Percentiles rank a stretch among this genome's conserved stretches.
phyloP scores from a whole-genome alignment of 2,797 vertebrate species.

The Morelia viridis region DNA sequence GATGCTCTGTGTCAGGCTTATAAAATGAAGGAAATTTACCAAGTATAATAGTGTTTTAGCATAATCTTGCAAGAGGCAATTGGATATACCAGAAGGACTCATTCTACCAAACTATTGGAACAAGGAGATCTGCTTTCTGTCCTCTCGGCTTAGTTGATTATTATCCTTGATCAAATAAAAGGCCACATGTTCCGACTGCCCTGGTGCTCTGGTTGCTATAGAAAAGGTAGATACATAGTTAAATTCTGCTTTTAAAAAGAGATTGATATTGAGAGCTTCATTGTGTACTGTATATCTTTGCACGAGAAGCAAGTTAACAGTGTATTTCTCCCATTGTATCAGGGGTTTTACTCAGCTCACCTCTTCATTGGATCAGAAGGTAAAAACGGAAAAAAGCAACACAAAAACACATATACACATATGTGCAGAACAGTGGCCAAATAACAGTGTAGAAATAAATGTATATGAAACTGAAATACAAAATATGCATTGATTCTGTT shows the following conservation, averaged over 20 bases:
- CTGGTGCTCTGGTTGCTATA: slow-evolving; percentile 76
- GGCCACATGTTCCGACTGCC: slow-evolving; percentile 77
- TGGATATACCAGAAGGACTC: slow-evolving; percentile 63
- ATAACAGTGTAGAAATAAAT: neutral
- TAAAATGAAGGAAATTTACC: slow-evolving; percentile 28
- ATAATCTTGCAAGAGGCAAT: slow-evolving; percentile 60
- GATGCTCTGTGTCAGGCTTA: slow-evolving; percentile 14
- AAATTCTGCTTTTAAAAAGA: slow-evolving; percentile 57
- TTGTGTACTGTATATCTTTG: slow-evolving; percentile 27
- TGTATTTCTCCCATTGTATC: slow-evolving; percentile 32
- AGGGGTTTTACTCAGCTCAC: slow-evolving; percentile 29
- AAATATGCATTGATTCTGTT: neutral
- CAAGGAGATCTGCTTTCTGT: slow-evolving; percentile 72
- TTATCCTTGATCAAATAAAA: slow-evolving; percentile 82
- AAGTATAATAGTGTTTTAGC: slow-evolving; percentile 41
- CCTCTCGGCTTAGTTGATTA: slow-evolving; percentile 79
- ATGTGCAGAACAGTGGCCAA: neutral
- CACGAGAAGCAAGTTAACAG: slow-evolving; percentile 26
- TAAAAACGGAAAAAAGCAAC: neutral
- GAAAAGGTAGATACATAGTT: slow-evolving; percentile 61
- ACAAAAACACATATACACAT: neutral
- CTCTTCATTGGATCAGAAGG: slow-evolving; percentile 1
- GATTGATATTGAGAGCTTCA: slow-evolving; percentile 40
- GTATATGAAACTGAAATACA: neutral
- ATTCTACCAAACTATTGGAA: slow-evolving; percentile 69